Base-by-base conservation (phyloP, 2,113 vertebrate species). In the Macquaria australasica region DNA sequence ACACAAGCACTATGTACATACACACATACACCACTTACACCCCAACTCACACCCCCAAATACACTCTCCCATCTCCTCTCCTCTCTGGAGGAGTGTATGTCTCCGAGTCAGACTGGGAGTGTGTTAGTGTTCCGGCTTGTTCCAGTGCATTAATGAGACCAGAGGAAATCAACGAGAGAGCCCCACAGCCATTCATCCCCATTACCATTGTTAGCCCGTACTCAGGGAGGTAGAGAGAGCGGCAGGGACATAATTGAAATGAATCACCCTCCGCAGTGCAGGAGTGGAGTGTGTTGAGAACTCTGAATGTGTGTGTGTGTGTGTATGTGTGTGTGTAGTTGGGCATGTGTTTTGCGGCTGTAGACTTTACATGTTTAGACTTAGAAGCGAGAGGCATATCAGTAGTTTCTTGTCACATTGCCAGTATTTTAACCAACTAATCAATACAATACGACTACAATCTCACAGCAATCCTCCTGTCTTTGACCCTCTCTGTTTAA, bases 81-180 rank as follows among this genome's bases (percentile, higher is more conserved):
- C 39, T 58, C 51, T 73, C 25, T 43, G 28, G n/a, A 56, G 66
- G 59, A 82, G 73, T 85, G 73, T 28, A 55, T 62, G 76, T 82
- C 41, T 72, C 39, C 1, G 41, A 70, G 73, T 62, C 34, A 43
- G 60, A 43, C 86, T 25, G 73, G 71, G 71, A 82, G 80, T 60
- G 77, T 82, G 83, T 48, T 81, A 81, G 78, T 78, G 85, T 82
- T 85, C 82, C 43, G 77, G 66, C 85, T 77, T 79, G 90, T 88
- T 91, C 75, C 79, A 77, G 68, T 55, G 82, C 80, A 82, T 83
- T 91, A 92, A 91, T 87, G 91, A 93, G 89, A 88, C 71, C 79
- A 71, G 76, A 80, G 89, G 82, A 88, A 90, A 88, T 93, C 91
- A 91, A 88, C 89, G 88, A 90, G 80, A 81, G 62, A 76, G 73